Base-by-base conservation (phyloP, 2,113 vertebrate genomes). In the Chinchilla lanigera region DNA sequence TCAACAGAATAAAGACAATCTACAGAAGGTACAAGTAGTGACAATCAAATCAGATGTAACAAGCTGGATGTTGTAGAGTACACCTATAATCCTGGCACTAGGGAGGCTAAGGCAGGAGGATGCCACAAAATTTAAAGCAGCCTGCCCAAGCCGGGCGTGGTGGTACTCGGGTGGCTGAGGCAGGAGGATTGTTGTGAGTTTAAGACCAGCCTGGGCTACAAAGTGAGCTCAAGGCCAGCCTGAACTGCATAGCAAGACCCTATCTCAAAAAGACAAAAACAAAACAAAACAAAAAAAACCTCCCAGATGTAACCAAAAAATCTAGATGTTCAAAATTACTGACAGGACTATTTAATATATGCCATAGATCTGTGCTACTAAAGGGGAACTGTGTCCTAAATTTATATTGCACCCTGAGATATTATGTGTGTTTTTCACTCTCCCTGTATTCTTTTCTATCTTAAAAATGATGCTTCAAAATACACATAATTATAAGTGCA, bases 391-490 rank as follows among this genome's bases (percentile, higher is more conserved):
- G 1, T 94, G 24, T 28, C 60, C 44, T 93, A 58, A 93, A 69
- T 86, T 58, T 93, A 96, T 58, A 85, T 82, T 96, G 33, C 20
- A 87, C 50, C 35, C 28, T 38, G 60, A 93, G 35, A 83, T 73
- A 38, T 14, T 89, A 93, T 89, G 14, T 80, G 73, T 56, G 11
- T 77, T 91, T 96, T 81, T 52, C 30, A 89, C 73, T 7, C 4
- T 91, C 38, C 69, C 9, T 93, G 24, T n/a, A 80, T 69, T 94
- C 47, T 93, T 89, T 90, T 77, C 67, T 90, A 95, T 95, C 87
- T 92, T 96, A 94, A 90, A 90, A 96, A 96, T 95, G 90, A 91
- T 91, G 41, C 71, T 87, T 96, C 33, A 58, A 95, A 96, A 94
- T 93, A 33, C 75, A 87, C 16, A 58, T 83, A 94, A 96, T 96